phyloP scores from a whole-genome alignment of 2,888 invertebrate species.

The Biston stratarius region DNA sequence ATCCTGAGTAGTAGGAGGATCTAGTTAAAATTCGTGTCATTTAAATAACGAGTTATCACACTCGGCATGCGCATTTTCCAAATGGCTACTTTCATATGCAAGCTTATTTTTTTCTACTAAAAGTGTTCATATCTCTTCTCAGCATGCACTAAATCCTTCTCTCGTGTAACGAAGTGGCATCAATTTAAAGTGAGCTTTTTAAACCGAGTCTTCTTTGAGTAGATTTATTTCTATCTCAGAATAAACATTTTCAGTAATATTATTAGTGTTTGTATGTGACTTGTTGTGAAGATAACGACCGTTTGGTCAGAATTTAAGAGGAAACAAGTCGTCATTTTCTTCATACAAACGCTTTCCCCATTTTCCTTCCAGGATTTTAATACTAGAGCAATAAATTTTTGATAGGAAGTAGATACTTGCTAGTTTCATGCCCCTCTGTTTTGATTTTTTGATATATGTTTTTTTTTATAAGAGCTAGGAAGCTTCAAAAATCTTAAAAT shows the following conservation, averaged over 20 bases:
- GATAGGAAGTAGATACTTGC: too few relatives aligned
- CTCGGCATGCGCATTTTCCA: slow-evolving; percentile 11
- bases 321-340: too few relatives aligned
- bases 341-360: too few relatives aligned
- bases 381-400: too few relatives aligned
- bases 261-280: neutral
- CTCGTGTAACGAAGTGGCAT: slow-evolving; percentile 17
- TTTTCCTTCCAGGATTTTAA: too few relatives aligned
- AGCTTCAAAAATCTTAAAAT: too few relatives aligned
- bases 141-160: slow-evolving; percentile 27
- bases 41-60: slow-evolving; percentile 14
- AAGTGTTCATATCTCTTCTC: slow-evolving; percentile 22
- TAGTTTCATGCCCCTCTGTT: too few relatives aligned
- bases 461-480: too few relatives aligned
- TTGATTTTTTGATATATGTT: too few relatives aligned
- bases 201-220: neutral
- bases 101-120: slow-evolving; percentile 19
- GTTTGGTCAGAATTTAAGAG: too few relatives aligned
- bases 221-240: neutral
- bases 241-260: too few relatives aligned
- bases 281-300: neutral
- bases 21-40: neutral
- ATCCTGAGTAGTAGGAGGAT: neutral
- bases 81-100: slow-evolving; percentile 22
- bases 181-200: slow-evolving; percentile 12